Evolutionary conservation across 2,888 invertebrate species (phyloP).

Genomic region (Netelia inedita): DNA sequence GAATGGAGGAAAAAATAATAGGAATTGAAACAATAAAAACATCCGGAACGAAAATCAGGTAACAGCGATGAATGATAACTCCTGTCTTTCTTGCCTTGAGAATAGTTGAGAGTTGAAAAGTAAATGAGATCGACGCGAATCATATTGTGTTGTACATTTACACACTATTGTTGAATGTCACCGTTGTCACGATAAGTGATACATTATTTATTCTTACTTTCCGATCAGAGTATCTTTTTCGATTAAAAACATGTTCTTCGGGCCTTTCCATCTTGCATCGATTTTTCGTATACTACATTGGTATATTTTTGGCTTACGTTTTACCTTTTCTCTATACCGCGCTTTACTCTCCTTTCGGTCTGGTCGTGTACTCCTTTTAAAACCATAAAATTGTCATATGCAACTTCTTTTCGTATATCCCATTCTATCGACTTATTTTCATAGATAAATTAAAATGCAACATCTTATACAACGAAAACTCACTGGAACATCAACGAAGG

Average conservation of each 20-base stretch:
- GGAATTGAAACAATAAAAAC: slow-evolving; percentile 16
- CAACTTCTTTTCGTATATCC: not conserved
- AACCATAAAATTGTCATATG: not conserved
- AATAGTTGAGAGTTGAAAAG: not conserved
- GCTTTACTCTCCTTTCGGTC: slow-evolving; percentile 5
- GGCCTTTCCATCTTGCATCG: slow-evolving; percentile 43
- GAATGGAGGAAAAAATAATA: slow-evolving; percentile 11
- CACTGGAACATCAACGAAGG: slow-evolving; percentile 40
- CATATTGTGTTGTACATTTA: slow-evolving; percentile 32
- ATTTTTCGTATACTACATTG: slow-evolving; percentile 43
- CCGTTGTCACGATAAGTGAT: not conserved
- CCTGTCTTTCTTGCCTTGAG: too few relatives aligned
- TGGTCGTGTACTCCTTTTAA: not conserved
- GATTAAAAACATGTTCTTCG: not conserved
- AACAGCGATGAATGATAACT: slow-evolving; percentile 26
- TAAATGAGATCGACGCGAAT: slow-evolving; percentile 30
- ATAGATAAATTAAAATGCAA: too few relatives aligned
- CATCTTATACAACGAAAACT: slow-evolving; percentile 47
- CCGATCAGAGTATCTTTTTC: slow-evolving; percentile 28
- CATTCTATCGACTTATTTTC: not conserved
- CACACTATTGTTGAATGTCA: slow-evolving; percentile 68
- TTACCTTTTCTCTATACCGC: slow-evolving; percentile 1
- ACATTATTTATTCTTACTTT: not conserved
- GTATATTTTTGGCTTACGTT: slow-evolving; percentile 38
- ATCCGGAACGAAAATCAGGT: slow-evolving; percentile 21